Percentiles rank a stretch among this genome's conserved stretches.
Evolutionary conservation across 2,888 invertebrate species (phyloP).

Genomic region (Druceiella hillmani): DNA sequence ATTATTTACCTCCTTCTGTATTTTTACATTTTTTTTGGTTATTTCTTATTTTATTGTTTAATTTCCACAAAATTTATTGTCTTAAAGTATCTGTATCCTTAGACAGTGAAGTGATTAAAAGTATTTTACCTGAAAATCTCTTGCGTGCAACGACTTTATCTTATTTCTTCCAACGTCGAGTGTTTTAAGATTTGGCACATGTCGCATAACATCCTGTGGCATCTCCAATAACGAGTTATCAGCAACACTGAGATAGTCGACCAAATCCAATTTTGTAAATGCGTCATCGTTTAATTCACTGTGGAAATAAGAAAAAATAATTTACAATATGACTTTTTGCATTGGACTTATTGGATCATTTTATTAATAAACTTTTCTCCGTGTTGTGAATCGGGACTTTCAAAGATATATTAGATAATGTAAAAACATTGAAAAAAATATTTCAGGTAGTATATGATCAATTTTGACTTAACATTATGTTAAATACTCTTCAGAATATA

Average conservation of each 20-base stretch:
- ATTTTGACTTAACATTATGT: no score
- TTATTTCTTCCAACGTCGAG: slow-evolving; percentile 78
- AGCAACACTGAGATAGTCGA: slow-evolving; percentile 72
- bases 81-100: background rate
- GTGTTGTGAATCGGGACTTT: no score
- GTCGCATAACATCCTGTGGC: slow-evolving; percentile 69
- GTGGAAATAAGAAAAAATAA: slow-evolving; percentile 33
- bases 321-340: no score
- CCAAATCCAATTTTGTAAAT: slow-evolving; percentile 68
- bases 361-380: background rate
- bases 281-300: slow-evolving; percentile 69
- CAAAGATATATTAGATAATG: no score
- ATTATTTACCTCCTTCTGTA: no score
- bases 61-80: no score
- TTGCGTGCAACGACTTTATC: slow-evolving; percentile 65
- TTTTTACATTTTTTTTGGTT: no score
- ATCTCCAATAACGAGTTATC: slow-evolving; percentile 73
- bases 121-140: slow-evolving; percentile 71
- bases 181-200: slow-evolving; percentile 71
- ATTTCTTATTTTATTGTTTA: no score
- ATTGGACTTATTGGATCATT: slow-evolving; percentile 5
- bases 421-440: no score
- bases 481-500: no score
- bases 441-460: no score
- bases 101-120: slow-evolving; percentile 12